These are phyloP conservation scores for Drosophila anomalata DNA, from an alignment of 2,888 invertebrate genomes.

Conservation along the genomic window DNA sequence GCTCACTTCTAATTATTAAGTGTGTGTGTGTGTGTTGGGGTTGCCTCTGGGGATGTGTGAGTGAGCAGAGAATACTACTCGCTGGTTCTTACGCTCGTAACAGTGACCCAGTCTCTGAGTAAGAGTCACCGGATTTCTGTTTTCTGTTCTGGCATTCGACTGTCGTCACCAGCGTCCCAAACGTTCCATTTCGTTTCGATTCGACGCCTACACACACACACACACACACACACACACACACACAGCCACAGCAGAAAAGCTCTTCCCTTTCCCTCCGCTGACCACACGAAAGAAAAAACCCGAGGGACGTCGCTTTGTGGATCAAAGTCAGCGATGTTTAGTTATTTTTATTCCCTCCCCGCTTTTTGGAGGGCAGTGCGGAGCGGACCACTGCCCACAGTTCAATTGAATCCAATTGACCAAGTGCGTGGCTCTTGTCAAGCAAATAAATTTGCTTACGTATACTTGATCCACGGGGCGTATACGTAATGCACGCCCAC, in stretches of 20 bases:
- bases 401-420: constrained; percentile 77
- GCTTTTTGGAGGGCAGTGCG: constrained; percentile 24
- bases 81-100: constrained; percentile 74
- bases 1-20: constrained; percentile 54
- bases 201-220: constrained; percentile 52
- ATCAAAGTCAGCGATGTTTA: constrained; percentile 52
- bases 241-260: no score
- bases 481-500: constrained; percentile 60
- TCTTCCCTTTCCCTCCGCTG: constrained; percentile 4
- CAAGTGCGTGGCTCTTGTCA: constrained; percentile 70
- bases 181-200: constrained; percentile 64
- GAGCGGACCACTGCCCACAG: constrained; percentile 39
- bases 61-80: constrained; percentile 37
- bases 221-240: constrained; percentile 11
- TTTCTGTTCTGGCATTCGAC: constrained; percentile 9
- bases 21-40: constrained; percentile 8
- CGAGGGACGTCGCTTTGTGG: constrained; percentile 39
- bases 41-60: constrained; percentile 7
- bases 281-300: not conserved
- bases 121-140: constrained; percentile 6
- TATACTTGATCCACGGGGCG: constrained; percentile 64
- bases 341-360: constrained; percentile 16
- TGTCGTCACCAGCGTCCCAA: constrained; percentile 48
- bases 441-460: constrained; percentile 74
- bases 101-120: constrained; percentile 81